Conservation (phyloP, 64 coral and sea anemone genomes). For the Montipora capricornis region DNA sequence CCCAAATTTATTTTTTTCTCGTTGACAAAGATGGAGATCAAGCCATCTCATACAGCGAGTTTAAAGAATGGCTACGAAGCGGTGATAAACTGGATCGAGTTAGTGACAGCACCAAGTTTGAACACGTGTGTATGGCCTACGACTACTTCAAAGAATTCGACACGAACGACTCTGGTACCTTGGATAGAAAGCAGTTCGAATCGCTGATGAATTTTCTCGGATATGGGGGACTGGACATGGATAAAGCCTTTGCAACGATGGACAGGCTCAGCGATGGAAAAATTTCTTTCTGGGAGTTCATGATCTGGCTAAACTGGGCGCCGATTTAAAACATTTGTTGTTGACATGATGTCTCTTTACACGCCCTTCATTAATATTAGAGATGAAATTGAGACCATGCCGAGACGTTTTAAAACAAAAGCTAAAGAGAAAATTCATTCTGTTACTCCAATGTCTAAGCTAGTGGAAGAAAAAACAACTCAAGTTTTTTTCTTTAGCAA, state of each 20-base stretch:
- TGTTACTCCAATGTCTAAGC: no score
- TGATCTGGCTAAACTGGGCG: constrained; percentile 67
- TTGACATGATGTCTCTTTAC: neutral
- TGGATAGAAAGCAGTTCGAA: constrained; percentile 54
- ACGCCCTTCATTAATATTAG: no score
- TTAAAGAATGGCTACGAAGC: constrained; percentile 62
- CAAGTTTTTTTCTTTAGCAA: no score
- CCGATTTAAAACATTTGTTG: neutral
- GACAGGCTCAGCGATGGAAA: constrained; percentile 51
- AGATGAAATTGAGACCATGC: no score
- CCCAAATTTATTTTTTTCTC: constrained; percentile 47
- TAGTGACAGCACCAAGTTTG: constrained; percentile 29
- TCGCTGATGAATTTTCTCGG: constrained; percentile 51
- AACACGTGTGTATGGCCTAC: constrained; percentile 15
- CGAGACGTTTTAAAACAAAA: no score
- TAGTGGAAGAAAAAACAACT: no score
- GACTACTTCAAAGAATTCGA: constrained; percentile 64
- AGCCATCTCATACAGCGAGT: constrained; percentile 29
- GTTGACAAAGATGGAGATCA: constrained; percentile 68
- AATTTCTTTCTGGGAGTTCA: constrained; percentile 69
- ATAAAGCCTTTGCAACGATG: constrained; percentile 41
- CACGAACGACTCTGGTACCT: constrained; percentile 33
- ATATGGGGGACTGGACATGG: constrained; percentile 5
- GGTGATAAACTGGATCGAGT: constrained; percentile 42
- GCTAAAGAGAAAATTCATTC: no score